These are phyloP conservation scores for Scrobipalpa costella DNA, from an alignment of 2,888 invertebrate genomes.

Conservation along the genomic window DNA sequence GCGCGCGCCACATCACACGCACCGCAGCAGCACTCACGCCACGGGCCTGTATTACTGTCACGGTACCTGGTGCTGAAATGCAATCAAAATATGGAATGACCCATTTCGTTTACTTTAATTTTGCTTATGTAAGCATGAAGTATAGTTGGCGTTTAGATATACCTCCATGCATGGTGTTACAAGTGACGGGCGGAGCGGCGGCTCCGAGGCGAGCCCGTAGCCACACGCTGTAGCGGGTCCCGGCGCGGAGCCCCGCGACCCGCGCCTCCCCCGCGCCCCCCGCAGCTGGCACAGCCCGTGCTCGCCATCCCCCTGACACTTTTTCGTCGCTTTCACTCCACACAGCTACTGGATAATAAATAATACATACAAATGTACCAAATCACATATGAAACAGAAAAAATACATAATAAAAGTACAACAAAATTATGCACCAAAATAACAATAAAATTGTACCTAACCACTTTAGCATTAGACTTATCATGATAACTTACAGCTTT, in stretches of 20 bases:
- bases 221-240: conserved; percentile 91
- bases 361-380: neutral
- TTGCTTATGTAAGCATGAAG: too few species aligned
- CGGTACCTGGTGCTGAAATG: neutral
- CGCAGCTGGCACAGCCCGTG: conserved; percentile 35
- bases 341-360: neutral
- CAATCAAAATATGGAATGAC: too few species aligned
- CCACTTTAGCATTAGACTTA: neutral
- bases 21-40: neutral
- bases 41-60: neutral
- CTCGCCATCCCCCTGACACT: neutral
- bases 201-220: conserved; percentile 90
- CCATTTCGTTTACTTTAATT: neutral
- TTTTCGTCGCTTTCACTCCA: conserved; percentile 2
- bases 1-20: neutral
- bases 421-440: too few species aligned
- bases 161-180: conserved; percentile 77
- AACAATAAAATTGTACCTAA: too few species aligned
- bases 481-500: neutral
- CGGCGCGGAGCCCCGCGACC: conserved; percentile 87
- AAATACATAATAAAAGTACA: too few species aligned
- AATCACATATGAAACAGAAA: neutral
- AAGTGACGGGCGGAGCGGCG: conserved; percentile 85
- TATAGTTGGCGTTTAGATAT: neutral
- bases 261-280: conserved; percentile 63